phyloP scores from a whole-genome alignment of 2,113 vertebrate genomes.

The Crotalus helleri region DNA sequence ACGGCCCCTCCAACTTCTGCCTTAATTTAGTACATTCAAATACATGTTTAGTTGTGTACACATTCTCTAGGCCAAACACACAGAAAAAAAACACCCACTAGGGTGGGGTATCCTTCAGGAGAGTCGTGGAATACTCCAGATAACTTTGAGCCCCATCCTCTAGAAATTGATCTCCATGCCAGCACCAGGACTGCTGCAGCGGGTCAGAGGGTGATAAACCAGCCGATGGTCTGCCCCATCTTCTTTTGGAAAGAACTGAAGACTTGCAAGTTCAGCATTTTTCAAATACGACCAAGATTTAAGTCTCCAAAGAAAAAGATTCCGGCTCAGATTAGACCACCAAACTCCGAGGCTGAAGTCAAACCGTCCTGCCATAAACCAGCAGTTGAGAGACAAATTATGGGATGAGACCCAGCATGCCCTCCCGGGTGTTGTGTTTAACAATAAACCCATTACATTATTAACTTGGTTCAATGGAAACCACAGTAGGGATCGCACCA shows the following conservation, averaged over 20 bases:
- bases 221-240: background rate
- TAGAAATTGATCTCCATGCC: background rate
- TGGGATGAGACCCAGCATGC: slow-evolving; percentile 52
- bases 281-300: background rate
- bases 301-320: background rate
- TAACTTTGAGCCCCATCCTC: slow-evolving; percentile 26
- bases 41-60: background rate
- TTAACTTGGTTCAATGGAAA: slow-evolving; percentile 69
- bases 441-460: slow-evolving; percentile 71
- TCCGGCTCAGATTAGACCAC: background rate
- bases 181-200: background rate
- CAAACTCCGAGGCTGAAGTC: background rate
- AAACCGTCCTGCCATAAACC: background rate
- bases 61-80: background rate
- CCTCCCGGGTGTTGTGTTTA: slow-evolving; percentile 72
- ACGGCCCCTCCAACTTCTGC: background rate
- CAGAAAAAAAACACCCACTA: background rate
- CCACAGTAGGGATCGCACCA: slow-evolving; percentile 67
- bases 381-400: slow-evolving; percentile 30
- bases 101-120: background rate
- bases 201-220: background rate
- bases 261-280: background rate
- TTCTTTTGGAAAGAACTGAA: background rate
- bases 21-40: background rate
- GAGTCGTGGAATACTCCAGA: slow-evolving; percentile 35